Evolutionary conservation across 2,888 invertebrate species (phyloP), one percentile per base, ranked within the genome.

Genomic region (Acronicta leporina): DNA sequence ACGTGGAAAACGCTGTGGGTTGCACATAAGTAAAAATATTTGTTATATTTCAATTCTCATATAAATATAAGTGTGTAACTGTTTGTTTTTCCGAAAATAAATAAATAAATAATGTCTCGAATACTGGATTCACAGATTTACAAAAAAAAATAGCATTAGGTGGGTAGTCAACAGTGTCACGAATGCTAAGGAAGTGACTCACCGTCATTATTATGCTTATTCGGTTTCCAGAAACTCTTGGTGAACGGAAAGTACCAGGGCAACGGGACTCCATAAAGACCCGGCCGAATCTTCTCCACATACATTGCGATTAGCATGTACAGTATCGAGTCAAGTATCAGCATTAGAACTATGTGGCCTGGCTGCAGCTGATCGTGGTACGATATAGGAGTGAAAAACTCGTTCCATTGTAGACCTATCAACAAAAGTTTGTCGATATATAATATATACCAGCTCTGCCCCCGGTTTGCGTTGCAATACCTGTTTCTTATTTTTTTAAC

Each of bases 271-370:
- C 98, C 98, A 85, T 96, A 98, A 59, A 97, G 95, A 4, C 98
- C 98, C 0, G 99, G 99, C 64, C 96, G 95, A 49, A 99, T 96
- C 68, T 97, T 97, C 88, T 99, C 98, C 30, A 98, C 94, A 82
- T 99, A 99, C 88, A 98, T 94, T 0, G 98, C 97, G 25, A 98
- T 91, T 7, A 96, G 57, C 83, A 97, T 95, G 84, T 98, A 98
- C 0, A 98, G 66, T 30, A 97, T 71, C 0, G 95, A 88, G 80
- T 97, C 97, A 0, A 97, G 74, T 50, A 97, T 84, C 79, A 98
- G 90, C 95, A 98, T 96, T 0, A 97, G 79, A 46, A 97, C 95
- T 35, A 97, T 95, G 72, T 96, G 95, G 1, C 96, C 97, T 54
- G 98, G 92, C 9, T 96, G 95, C 54, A 97, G 95, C 42, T 95